Conservation (phyloP, 2,113 vertebrate species). For the Cottus gobio region DNA sequence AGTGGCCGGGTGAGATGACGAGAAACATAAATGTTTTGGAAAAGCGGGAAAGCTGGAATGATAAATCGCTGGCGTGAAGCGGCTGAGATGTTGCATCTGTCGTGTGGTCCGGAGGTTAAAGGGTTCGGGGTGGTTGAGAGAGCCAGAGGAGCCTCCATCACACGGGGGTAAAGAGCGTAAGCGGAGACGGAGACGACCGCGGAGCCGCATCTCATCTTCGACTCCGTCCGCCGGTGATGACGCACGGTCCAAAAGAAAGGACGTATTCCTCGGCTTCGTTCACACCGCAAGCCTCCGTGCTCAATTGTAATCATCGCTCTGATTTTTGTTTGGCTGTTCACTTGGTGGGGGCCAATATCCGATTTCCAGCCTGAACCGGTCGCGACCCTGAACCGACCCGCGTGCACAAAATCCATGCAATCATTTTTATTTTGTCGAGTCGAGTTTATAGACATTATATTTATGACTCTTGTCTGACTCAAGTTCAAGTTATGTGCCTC, state of each 20-base stretch:
- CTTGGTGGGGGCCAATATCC: not conserved
- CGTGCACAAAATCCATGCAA: too few species aligned
- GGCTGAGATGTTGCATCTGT: conserved; percentile 22
- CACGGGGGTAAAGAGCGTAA: conserved; percentile 35
- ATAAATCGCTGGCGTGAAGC: not conserved
- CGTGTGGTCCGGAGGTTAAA: conserved; percentile 24
- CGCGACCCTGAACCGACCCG: not conserved
- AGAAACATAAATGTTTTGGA: not conserved
- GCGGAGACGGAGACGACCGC: conserved; percentile 25
- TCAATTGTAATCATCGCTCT: too few species aligned
- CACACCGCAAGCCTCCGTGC: too few species aligned
- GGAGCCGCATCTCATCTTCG: conserved; percentile 6
- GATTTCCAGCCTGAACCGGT: too few species aligned
- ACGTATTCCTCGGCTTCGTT: too few species aligned
- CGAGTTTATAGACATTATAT: not conserved
- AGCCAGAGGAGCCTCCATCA: conserved; percentile 26
- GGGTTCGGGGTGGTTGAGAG: conserved; percentile 35
- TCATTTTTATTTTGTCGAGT: not conserved
- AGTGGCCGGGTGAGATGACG: conserved; percentile 8
- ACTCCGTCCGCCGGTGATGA: not conserved
- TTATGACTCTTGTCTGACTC: not conserved
- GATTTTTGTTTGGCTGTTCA: too few species aligned
- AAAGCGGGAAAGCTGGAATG: not conserved
- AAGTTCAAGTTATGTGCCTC: too few species aligned
- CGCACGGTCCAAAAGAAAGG: not conserved